These are phyloP conservation scores for Saccostrea cuccullata DNA, from an alignment of 1,140 invertebrate genomes.

Conservation along the genomic window DNA sequence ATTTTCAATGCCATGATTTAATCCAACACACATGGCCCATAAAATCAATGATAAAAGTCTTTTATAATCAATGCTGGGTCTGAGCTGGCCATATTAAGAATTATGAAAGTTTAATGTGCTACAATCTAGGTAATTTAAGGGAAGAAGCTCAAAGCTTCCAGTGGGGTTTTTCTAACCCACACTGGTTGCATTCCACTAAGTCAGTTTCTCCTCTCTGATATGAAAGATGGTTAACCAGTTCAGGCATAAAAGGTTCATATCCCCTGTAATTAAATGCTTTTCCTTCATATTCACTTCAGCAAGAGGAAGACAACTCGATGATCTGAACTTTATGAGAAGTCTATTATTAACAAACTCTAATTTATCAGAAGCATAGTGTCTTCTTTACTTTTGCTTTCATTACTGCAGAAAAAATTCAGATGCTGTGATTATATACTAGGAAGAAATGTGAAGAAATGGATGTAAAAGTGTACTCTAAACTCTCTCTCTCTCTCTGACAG, in stretches of 20 bases:
- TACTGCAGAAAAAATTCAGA: not conserved
- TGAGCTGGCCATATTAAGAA: slow-evolving; percentile 9
- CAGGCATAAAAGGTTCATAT: slow-evolving; percentile 14
- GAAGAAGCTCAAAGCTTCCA: not conserved
- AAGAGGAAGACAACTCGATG: not conserved
- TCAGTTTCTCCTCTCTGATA: slow-evolving; percentile 5
- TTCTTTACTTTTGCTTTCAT: not conserved
- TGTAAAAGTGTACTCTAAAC: not conserved
- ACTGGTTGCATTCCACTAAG: slow-evolving; percentile 7
- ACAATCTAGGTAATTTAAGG: slow-evolving; percentile 5
- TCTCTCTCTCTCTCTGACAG: not conserved
- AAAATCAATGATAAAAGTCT: slow-evolving; percentile 34
- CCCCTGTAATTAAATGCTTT: slow-evolving; percentile 1
- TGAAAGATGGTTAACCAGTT: slow-evolving; percentile 35
- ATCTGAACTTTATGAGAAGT: not conserved
- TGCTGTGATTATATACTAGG: not conserved
- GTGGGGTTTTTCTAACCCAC: not conserved
- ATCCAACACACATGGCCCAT: slow-evolving; percentile 19
- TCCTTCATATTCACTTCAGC: not conserved
- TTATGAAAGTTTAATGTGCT: slow-evolving; percentile 23
- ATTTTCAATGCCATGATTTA: slow-evolving; percentile 5
- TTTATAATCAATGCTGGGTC: slow-evolving; percentile 23
- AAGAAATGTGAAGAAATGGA: not conserved
- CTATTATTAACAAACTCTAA: not conserved
- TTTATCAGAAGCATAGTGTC: too few species aligned